Base-by-base conservation (phyloP, 1,140 invertebrate genomes). In the Zaprionus gabonicus region DNA sequence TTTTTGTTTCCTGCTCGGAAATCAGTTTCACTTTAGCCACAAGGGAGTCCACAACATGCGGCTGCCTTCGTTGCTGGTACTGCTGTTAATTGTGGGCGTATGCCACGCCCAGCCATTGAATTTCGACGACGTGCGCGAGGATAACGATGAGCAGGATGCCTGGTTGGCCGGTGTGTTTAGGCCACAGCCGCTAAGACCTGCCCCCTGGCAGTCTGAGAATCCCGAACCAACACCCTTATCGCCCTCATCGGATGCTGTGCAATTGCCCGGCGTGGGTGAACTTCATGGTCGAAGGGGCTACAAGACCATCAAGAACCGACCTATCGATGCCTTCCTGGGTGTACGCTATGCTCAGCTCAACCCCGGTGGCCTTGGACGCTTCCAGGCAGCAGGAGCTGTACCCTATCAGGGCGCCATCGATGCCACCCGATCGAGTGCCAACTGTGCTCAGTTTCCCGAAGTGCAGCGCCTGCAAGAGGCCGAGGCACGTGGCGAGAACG, bases 371-470 rank as follows among this genome's bases (percentile, higher is more conserved):
- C 44, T 92, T 49, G 88, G 71, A 0, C 81, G 91, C 23, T 92
- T 92, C 71, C 91, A 92, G 69, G 56, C 64, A 12, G 80, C 71
- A 12, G 64, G 44, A 36, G 28, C 71, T 0, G 36, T 59, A n/a
- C 51, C 68, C 2, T 78, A 65, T 13, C 81, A 84, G 49, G 62
- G 62, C 1, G n/a, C 7, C 23, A 80, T 92, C 28, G 56, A 84
- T 34, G 91, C 91, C 44, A 91, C 76, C 5, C 27, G 9, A 0
- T 44, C 62, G 17, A 76, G 65, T 9, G 27, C 80, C 0, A 91
- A 87, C n/a, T 92, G 91, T 31, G 80, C 91, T 9, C 91, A 92
- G 59, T 92, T 90, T 31, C 91, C 91, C 27, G 91, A 91, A 36
- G 34, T 91, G 31, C 51, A 69, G 10, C 64, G 73, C 27, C 74